Evolutionary conservation across 2,797 vertebrate species (phyloP).

Genomic region (Liasis olivaceus): DNA sequence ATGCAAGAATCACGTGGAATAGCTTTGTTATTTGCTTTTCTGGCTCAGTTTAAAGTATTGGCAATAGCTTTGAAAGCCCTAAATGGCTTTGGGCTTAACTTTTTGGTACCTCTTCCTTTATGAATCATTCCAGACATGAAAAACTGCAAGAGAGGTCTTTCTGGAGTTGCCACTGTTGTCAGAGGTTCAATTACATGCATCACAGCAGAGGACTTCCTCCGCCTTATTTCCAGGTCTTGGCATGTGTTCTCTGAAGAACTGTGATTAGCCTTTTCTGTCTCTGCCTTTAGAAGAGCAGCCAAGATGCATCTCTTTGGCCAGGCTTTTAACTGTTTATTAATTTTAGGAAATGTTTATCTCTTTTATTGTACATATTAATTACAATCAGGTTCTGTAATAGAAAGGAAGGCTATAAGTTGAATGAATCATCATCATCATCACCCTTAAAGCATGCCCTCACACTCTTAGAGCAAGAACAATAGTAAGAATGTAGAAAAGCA

Average conservation of each 20-base stretch:
- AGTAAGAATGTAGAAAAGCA: background rate
- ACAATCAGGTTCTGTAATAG: background rate
- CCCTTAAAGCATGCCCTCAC: background rate
- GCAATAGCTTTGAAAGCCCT: background rate
- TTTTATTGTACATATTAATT: background rate
- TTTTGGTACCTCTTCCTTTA: background rate
- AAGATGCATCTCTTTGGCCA: background rate
- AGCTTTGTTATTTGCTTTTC: background rate
- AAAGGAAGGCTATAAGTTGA: background rate
- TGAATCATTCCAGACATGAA: background rate
- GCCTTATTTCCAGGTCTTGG: background rate
- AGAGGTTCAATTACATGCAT: background rate
- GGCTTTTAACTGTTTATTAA: background rate
- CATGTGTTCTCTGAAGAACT: background rate
- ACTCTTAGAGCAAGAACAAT: background rate
- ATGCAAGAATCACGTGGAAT: background rate
- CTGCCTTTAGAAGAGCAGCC: background rate
- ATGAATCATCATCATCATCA: background rate
- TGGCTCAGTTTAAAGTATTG: background rate
- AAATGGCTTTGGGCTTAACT: background rate
- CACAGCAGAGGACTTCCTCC: background rate
- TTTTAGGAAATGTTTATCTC: background rate
- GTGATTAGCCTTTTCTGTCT: background rate
- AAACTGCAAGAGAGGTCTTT: background rate
- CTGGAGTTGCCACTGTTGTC: background rate